phyloP scores from a whole-genome alignment of 2,888 invertebrate species.

The Meliscaeva auricollis region DNA sequence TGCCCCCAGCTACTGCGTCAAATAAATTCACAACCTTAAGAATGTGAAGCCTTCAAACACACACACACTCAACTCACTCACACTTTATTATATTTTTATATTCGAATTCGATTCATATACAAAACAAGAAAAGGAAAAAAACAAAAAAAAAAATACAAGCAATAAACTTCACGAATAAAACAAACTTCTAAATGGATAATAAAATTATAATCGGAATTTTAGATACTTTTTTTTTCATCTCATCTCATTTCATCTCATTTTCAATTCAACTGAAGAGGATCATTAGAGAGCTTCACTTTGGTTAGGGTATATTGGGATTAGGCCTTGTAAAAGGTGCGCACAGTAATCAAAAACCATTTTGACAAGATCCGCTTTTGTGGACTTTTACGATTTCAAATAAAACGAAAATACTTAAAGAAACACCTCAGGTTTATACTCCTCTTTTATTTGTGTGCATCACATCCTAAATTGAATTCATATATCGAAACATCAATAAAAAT shows the following conservation, averaged over 20 bases:
- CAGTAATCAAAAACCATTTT: slow-evolving; percentile 61
- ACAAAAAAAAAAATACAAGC: slow-evolving; percentile 48
- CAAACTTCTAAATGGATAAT: slow-evolving; percentile 61
- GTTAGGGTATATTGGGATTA: not conserved
- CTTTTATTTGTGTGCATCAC: not conserved
- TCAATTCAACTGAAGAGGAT: slow-evolving; percentile 3
- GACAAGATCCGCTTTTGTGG: slow-evolving; percentile 75
- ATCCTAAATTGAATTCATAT: slow-evolving; percentile 55
- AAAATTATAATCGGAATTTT: slow-evolving; percentile 27
- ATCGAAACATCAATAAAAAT: slow-evolving; percentile 48
- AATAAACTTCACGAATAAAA: slow-evolving; percentile 69
- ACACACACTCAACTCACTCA: no score
- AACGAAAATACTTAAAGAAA: slow-evolving; percentile 72
- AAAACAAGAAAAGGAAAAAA: slow-evolving; percentile 2
- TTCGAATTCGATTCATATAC: not conserved
- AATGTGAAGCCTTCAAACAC: slow-evolving; percentile 13
- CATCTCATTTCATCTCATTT: not conserved
- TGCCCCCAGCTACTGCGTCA: slow-evolving; percentile 63
- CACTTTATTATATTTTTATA: not conserved
- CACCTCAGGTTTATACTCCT: slow-evolving; percentile 41
- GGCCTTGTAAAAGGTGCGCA: slow-evolving; percentile 9
- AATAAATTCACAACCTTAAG: slow-evolving; percentile 67
- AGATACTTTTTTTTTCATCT: slow-evolving; percentile 13
- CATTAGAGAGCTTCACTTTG: not conserved
- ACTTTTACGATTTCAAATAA: slow-evolving; percentile 72